Evolutionary conservation across 2,797 vertebrate species (phyloP).

Genomic region (Danio aesculapii): DNA sequence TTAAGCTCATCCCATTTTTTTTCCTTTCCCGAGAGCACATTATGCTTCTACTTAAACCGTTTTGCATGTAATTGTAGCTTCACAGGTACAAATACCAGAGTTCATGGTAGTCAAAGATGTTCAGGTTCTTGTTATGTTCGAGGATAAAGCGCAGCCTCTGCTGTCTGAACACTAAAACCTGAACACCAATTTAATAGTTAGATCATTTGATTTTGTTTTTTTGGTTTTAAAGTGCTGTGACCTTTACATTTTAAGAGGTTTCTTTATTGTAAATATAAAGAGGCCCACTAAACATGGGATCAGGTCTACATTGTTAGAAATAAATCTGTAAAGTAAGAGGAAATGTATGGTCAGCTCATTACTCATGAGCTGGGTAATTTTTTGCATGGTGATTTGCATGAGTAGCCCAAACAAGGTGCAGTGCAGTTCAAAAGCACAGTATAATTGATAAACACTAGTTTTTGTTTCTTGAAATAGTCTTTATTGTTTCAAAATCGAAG

Average conservation of each 20-base stretch:
- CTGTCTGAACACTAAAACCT: constrained; percentile 22
- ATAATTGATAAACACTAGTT: no score
- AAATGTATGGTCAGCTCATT: no score
- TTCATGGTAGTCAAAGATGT: constrained; percentile 14
- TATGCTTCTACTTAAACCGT: constrained; percentile 29
- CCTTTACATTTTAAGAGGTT: neutral
- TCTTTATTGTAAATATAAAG: neutral
- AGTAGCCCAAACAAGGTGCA: no score
- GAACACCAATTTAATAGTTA: neutral
- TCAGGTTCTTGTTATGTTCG: constrained; percentile 11
- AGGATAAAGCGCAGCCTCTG: constrained; percentile 16
- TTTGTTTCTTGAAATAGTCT: no score
- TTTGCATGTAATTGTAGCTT: constrained; percentile 34
- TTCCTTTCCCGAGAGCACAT: constrained; percentile 30
- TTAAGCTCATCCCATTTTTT: constrained; percentile 51
- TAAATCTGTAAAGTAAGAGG: no score
- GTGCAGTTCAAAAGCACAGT: no score
- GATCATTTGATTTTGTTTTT: neutral
- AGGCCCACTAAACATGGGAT: constrained; percentile 3
- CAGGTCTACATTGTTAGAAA: neutral
- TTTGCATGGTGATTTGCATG: no score
- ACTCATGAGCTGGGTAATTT: no score
- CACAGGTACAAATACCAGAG: constrained; percentile 4
- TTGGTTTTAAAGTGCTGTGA: neutral
- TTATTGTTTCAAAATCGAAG: no score